These are phyloP conservation scores for Ctenosaura bakeri DNA, from an alignment of 2,797 vertebrate genomes.

Conservation along the genomic window DNA sequence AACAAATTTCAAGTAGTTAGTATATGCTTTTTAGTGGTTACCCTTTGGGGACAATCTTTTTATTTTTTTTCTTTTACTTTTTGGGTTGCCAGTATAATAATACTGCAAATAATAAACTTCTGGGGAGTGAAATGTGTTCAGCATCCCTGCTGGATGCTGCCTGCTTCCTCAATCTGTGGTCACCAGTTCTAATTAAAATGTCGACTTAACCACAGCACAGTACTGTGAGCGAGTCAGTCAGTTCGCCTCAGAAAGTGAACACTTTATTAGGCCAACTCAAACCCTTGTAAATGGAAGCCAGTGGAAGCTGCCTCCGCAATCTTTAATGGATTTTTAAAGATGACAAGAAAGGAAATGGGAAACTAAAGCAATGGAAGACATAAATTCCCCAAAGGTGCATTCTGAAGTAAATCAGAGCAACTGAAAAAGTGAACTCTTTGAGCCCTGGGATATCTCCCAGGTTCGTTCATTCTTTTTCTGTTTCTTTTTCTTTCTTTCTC, in stretches of 20 bases:
- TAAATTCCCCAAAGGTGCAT: conserved; percentile 92
- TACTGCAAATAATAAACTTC: conserved; percentile 60
- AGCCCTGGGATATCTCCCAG: conserved; percentile 89
- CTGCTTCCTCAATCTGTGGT: conserved; percentile 67
- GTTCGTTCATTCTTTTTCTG: conserved; percentile 64
- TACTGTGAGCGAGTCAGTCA: conserved; percentile 65
- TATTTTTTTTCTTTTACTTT: conserved; percentile 43
- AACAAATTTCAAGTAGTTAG: conserved; percentile 47
- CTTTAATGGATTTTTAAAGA: conserved; percentile 90
- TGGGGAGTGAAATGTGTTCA: conserved; percentile 55
- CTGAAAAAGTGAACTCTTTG: conserved; percentile 89
- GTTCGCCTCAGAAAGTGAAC: conserved; percentile 70
- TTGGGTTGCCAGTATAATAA: conserved; percentile 45
- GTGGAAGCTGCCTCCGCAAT: conserved; percentile 82
- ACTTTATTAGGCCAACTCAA: conserved; percentile 75
- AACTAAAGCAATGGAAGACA: conserved; percentile 87
- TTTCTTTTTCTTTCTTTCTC: conserved; percentile 62
- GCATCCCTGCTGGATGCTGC: conserved; percentile 64
- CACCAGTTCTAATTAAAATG: conserved; percentile 73
- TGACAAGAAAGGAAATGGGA: conserved; percentile 87
- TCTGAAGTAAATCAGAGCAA: conserved; percentile 93
- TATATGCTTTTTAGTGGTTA: conserved; percentile 39
- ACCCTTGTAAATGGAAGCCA: conserved; percentile 79
- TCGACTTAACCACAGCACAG: conserved; percentile 66
- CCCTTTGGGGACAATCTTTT: conserved; percentile 48